Base-by-base conservation (phyloP, 2,113 vertebrate genomes). In the Vulpes lagopus region DNA sequence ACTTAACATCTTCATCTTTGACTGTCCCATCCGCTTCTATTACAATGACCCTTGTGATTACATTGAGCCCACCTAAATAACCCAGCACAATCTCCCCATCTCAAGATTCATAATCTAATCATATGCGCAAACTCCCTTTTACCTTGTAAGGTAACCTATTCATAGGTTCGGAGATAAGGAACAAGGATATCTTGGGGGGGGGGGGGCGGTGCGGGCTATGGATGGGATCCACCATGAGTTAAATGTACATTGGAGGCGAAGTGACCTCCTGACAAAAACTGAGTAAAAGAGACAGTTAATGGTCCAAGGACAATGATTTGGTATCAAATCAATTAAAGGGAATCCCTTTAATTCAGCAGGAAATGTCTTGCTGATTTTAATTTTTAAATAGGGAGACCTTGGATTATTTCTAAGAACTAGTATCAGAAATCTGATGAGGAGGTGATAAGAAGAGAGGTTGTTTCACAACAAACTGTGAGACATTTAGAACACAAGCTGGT, bases 351-450 rank as follows among this genome's bases (percentile, higher is more conserved):
- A 3, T 23, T 92, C 71, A 94, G 6, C 53, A 53, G n/a, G 30
- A 71, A 83, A 92, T 62, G 1, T 64, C 55, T 65, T 53, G 35
- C 8, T 86, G 30, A 95, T 49, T 30, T 22, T 57, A 27, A 35
- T 73, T 93, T 55, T 81, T 78, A 16, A 16, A 93, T 27, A 71
- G 9, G 20, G n/a, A 89, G 43, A 55, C 12, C 20, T 91, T 51
- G 35, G 38, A 84, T 90, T 73, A 71, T 92, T 94, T 53, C 35
- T 49, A 86, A 94, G 79, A 92, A 94, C 32, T n/a, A 53, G 14
- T 53, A 55, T 22, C 49, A 32, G 80, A 87, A 92, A 92, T 53
- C 74, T 87, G 69, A 91, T 80, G 14, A 88, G 20, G 55, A 8
- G 32, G 2, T 64, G 10, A 35, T 55, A 19, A 53, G 30, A 67